phyloP scores from a whole-genome alignment of 2,797 vertebrate genomes.

The Toxotes lorentzi region DNA sequence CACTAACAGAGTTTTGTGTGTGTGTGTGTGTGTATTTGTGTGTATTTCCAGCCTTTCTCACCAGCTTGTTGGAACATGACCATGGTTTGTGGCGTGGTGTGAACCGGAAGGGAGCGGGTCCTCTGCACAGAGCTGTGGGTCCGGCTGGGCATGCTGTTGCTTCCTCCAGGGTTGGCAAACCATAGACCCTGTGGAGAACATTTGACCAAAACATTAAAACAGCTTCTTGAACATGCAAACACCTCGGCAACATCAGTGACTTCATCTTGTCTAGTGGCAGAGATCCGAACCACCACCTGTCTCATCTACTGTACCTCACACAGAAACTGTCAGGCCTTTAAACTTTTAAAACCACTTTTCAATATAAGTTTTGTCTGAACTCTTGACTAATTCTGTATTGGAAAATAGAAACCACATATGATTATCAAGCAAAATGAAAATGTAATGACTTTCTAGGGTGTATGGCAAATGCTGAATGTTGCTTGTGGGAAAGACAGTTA shows the following conservation, averaged over 20 bases:
- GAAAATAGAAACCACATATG: no score
- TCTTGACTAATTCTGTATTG: background rate
- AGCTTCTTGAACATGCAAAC: background rate
- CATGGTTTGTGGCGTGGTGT: slow-evolving; percentile 95
- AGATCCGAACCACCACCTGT: background rate
- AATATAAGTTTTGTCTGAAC: background rate
- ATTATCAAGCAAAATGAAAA: no score
- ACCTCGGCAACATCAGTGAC: background rate
- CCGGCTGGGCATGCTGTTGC: slow-evolving; percentile 97
- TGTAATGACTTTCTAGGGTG: no score
- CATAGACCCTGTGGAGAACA: slow-evolving; percentile 90
- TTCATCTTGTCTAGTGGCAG: background rate
- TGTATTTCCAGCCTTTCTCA: slow-evolving; percentile 67
- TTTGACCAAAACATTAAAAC: background rate
- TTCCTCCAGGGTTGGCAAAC: slow-evolving; percentile 98
- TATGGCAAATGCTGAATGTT: no score
- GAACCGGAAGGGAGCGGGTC: slow-evolving; percentile 96
- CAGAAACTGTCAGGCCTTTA: background rate
- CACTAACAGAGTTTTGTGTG: no score
- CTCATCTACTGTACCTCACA: background rate
- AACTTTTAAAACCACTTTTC: background rate
- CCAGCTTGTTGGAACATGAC: slow-evolving; percentile 96
- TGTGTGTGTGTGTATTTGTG: background rate
- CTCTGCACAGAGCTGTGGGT: slow-evolving; percentile 97
- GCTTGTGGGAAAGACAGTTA: no score